phyloP scores from a whole-genome alignment of 2,888 invertebrate species.

The Stenchaetothrips biformis region DNA sequence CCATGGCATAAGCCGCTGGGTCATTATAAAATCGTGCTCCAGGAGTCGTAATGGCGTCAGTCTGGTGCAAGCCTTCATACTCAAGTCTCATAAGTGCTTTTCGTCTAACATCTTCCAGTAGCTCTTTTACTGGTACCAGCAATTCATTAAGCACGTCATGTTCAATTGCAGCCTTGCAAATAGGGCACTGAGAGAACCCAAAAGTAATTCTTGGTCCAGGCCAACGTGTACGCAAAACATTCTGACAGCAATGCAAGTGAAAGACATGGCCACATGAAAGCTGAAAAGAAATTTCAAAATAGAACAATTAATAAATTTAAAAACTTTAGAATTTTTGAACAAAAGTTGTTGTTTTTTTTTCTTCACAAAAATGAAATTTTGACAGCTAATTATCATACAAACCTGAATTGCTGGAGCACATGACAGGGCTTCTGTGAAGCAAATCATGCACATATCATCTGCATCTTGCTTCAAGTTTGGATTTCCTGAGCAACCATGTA shows the following conservation, averaged over 20 bases:
- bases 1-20: slow-evolving; percentile 88
- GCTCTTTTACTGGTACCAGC: slow-evolving; percentile 70
- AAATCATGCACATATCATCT: slow-evolving; percentile 99
- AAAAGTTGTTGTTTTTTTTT: background rate
- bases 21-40: slow-evolving; percentile 71
- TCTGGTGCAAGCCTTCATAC: slow-evolving; percentile 85
- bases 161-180: slow-evolving; percentile 87
- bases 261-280: slow-evolving; percentile 93
- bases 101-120: slow-evolving; percentile 84
- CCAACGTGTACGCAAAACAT: slow-evolving; percentile 82
- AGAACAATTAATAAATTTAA: slow-evolving; percentile 22
- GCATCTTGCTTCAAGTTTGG: slow-evolving; percentile 79
- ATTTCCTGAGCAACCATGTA: slow-evolving; percentile 67
- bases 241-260: slow-evolving; percentile 85
- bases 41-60: slow-evolving; percentile 60
- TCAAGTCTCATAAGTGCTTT: slow-evolving; percentile 94
- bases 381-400: slow-evolving; percentile 34
- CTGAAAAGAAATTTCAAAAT: slow-evolving; percentile 46
- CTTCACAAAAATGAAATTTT: background rate
- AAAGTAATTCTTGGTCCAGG: slow-evolving; percentile 94
- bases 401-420: slow-evolving; percentile 92
- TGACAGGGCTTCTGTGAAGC: slow-evolving; percentile 93
- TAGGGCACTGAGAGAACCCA: slow-evolving; percentile 91
- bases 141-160: slow-evolving; percentile 75
- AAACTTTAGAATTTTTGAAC: background rate